These are phyloP conservation scores for Myocastor coypus DNA, from an alignment of 2,113 vertebrate genomes.

Conservation along the genomic window DNA sequence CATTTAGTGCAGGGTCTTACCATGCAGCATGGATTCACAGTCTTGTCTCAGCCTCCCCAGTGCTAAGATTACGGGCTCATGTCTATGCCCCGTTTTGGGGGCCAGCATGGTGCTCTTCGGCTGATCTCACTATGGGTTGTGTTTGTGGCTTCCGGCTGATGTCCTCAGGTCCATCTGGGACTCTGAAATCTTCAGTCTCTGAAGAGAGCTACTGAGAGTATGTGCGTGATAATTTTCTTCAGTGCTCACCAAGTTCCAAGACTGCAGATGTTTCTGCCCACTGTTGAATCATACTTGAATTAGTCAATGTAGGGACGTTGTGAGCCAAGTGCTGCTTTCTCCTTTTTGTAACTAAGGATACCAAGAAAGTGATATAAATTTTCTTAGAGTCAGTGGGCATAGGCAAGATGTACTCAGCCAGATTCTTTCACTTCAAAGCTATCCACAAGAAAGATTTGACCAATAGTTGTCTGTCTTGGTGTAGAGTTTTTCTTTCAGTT, in stretches of 20 bases:
- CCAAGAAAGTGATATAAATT: not conserved
- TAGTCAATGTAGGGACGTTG: not conserved
- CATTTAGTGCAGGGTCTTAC: no score
- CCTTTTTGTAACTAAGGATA: not conserved
- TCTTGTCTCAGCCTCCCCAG: no score
- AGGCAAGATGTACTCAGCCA: not conserved
- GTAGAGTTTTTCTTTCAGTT: constrained; percentile 12
- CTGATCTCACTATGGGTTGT: not conserved
- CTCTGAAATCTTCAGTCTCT: not conserved
- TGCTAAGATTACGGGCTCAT: no score
- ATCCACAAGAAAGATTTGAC: not conserved
- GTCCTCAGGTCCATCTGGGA: not conserved
- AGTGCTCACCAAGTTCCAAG: not conserved
- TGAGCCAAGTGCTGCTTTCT: not conserved
- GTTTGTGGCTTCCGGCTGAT: not conserved
- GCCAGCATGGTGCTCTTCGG: not conserved
- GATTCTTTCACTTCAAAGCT: not conserved
- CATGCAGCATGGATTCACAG: no score
- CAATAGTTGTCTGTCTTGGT: not conserved
- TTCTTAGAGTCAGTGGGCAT: not conserved
- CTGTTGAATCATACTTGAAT: not conserved
- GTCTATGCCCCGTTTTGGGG: no score
- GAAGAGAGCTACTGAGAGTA: not conserved
- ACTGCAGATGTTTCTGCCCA: not conserved
- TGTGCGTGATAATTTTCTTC: not conserved